Base-by-base conservation (phyloP, 2,113 vertebrate species). In the Hydrochoerus hydrochaeris region DNA sequence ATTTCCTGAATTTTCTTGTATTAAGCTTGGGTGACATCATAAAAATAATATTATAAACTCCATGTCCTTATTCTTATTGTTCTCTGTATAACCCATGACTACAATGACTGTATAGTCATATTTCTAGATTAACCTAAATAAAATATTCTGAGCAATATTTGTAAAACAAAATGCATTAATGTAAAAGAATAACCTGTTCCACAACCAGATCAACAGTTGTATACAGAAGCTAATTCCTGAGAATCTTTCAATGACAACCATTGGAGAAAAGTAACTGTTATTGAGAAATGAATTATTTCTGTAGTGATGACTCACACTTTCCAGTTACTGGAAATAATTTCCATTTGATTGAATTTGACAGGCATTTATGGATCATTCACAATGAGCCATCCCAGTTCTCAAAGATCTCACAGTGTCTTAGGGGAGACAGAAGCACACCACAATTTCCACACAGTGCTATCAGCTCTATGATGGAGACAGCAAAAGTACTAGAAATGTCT, bases 81-180 rank as follows among this genome's bases (percentile, higher is more conserved):
- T n/a, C n/a, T n/a, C n/a, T n/a, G n/a, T n/a, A n/a, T n/a, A n/a
- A n/a, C n/a, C n/a, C n/a, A n/a, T n/a, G n/a, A n/a, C n/a, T n/a
- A n/a, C n/a, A n/a, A n/a, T n/a, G n/a, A 95, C 41, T 93, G 13
- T 86, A 86, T 83, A 75, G 38, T 87, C 78, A 75, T 22, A 92
- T 95, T 62, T 94, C 30, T 46, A 92, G 81, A 62, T 87, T 65
- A 38, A 85, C 24, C 28, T 62, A 88, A 95, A 63, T 81, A 63
- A 96, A 89, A 26, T 58, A 86, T 95, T 93, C 91, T 83, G 69
- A 58, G 67, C 87, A 84, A 93, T n/a, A 60, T 62, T 63, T 88
- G 13, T 88, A 87, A 86, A 95, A 69, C 1, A 3, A 69, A 97
- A 87, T 54, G 54, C 67, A 2, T 91, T 86, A 67, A 41, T 88